Evolutionary conservation across 35 echinoderm and acorn worm species (phyloP).

Genomic region (Amphiura filiformis): DNA sequence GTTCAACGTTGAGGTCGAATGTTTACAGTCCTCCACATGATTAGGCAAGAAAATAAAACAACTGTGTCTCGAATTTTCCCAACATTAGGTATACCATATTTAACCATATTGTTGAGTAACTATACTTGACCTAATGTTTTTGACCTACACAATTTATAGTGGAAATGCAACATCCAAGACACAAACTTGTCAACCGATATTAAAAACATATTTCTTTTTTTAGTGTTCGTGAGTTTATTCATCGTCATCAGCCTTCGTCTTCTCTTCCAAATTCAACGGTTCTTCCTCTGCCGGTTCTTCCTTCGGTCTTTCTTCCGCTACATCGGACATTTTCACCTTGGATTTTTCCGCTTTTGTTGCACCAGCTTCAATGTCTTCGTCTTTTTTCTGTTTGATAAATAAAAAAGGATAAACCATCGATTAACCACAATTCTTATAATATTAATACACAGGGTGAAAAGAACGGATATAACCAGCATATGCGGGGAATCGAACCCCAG

Average conservation of each 20-base stretch:
- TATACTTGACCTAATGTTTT: no score
- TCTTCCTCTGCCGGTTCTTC: not conserved
- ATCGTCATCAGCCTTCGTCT: not conserved
- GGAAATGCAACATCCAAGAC: no score
- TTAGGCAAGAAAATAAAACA: no score
- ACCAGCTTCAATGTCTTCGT: not conserved
- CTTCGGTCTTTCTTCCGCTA: not conserved
- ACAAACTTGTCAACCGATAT: no score
- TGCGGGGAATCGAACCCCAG: not conserved
- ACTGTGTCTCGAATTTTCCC: no score
- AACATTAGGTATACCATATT: no score
- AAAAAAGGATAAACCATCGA: not conserved
- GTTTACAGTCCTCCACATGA: no score
- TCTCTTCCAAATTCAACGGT: not conserved
- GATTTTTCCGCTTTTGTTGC: not conserved
- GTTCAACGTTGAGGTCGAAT: no score
- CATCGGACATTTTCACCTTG: not conserved
- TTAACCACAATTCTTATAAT: not conserved
- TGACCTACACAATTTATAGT: no score
- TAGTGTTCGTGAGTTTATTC: not conserved
- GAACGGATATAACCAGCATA: not conserved
- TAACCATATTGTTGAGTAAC: no score
- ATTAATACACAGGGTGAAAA: not conserved
- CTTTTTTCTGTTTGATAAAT: not conserved
- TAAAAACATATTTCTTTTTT: not conserved